phyloP scores from a whole-genome alignment of 2,797 vertebrate species.

The Parauchenoglanis punctatus region DNA sequence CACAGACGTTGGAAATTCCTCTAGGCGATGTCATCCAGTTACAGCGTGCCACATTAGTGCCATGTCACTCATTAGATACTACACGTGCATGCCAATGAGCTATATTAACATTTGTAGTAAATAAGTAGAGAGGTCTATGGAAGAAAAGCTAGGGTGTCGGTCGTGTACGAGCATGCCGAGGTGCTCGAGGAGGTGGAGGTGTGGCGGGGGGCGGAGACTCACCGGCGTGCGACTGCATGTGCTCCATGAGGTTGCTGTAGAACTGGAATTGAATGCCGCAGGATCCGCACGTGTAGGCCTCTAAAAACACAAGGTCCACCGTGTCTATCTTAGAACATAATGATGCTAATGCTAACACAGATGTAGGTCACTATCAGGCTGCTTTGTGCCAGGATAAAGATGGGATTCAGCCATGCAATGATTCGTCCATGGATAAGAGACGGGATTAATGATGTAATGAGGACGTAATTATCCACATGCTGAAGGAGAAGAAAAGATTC shows the following conservation, averaged over 20 bases:
- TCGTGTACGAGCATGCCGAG: background rate
- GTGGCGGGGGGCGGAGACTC: conserved; percentile 65
- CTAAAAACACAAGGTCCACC: conserved; percentile 84
- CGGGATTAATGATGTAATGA: conserved; percentile 26
- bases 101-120: background rate
- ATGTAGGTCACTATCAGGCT: conserved; percentile 16
- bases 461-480: conserved; percentile 26
- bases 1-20: background rate
- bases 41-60: background rate
- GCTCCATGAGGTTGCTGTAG: conserved; percentile 99
- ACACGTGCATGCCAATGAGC: background rate
- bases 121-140: too few species aligned
- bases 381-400: conserved; percentile 19
- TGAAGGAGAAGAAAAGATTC: background rate
- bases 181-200: background rate
- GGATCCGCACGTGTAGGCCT: conserved; percentile 97
- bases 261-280: conserved; percentile 99
- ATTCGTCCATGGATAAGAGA: conserved; percentile 27
- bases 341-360: conserved; percentile 51
- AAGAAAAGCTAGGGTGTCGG: background rate
- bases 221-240: conserved; percentile 99
- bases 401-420: conserved; percentile 39
- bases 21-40: background rate
- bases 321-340: conserved; percentile 56
- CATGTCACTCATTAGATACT: background rate